Conservation (phyloP, 1,140 invertebrate species). For the Vanessa tameamea region DNA sequence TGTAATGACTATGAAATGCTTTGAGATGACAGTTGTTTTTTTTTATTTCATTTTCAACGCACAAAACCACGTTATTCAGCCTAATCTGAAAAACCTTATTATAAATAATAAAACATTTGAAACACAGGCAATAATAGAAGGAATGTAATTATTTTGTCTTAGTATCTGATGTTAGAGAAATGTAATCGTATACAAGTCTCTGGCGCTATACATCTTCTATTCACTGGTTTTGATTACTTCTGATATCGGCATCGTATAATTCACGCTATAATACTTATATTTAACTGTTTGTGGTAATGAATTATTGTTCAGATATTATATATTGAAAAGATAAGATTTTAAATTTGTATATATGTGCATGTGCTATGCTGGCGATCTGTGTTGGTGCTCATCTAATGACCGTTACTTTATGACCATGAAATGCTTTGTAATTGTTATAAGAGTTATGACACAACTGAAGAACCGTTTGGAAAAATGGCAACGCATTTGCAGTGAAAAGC, state of each 20-base stretch:
- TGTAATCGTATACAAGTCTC: constrained; percentile 15
- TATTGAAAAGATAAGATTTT: not conserved
- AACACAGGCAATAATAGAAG: constrained; percentile 1
- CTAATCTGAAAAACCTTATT: not conserved
- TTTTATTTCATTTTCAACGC: no score
- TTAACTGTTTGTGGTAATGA: constrained; percentile 4
- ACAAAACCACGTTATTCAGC: not conserved
- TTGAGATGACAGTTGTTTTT: no score
- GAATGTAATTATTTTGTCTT: constrained; percentile 29
- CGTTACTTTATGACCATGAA: no score
- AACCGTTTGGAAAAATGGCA: no score
- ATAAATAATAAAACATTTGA: constrained; percentile 5
- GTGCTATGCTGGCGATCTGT: no score
- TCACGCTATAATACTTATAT: constrained; percentile 1
- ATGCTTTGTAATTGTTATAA: no score
- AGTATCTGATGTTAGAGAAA: constrained; percentile 17
- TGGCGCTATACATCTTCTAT: constrained; percentile 13
- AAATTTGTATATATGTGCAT: not conserved
- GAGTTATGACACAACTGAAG: no score
- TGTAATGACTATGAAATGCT: no score
- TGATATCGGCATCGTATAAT: constrained; percentile 1
- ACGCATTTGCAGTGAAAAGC: no score
- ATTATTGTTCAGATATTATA: not conserved
- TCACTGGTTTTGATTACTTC: constrained; percentile 17
- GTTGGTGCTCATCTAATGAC: no score